These are phyloP conservation scores for Heliocidaris erythrogramma DNA, from an alignment of 35 echinoderm and acorn worm species.

Conservation along the genomic window DNA sequence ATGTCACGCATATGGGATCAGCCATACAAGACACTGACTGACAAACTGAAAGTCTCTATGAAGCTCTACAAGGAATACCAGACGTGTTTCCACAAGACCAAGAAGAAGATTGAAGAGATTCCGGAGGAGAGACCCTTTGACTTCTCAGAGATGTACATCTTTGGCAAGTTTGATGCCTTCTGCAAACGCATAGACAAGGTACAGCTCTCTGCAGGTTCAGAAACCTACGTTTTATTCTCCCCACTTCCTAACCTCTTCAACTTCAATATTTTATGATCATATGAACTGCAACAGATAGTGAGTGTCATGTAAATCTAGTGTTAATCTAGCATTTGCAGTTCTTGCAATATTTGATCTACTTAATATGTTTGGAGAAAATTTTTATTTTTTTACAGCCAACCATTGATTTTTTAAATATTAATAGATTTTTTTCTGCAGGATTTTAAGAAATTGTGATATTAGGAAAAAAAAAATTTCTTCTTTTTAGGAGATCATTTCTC, in stretches of 20 bases:
- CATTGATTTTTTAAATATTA: too few relatives aligned
- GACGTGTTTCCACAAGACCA: constrained; percentile 86
- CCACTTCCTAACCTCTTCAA: not conserved
- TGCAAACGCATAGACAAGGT: constrained; percentile 98
- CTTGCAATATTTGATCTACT: too few relatives aligned
- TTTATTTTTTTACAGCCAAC: too few relatives aligned
- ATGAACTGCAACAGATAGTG: too few relatives aligned
- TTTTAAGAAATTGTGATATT: too few relatives aligned
- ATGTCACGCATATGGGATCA: constrained; percentile 95
- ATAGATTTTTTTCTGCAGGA: too few relatives aligned
- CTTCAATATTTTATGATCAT: too few relatives aligned
- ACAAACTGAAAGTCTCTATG: constrained; percentile 71
- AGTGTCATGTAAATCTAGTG: too few relatives aligned
- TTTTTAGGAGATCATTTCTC: not conserved
- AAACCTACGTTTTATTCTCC: not conserved
- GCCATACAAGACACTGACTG: constrained; percentile 66
- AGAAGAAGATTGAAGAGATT: constrained; percentile 97
- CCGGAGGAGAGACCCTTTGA: constrained; percentile 88
- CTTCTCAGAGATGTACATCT: constrained; percentile 99
- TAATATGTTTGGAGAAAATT: too few relatives aligned
- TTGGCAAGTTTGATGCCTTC: constrained; percentile 99
- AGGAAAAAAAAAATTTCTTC: not conserved
- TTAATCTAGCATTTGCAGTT: too few relatives aligned
- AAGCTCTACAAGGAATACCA: constrained; percentile 93
- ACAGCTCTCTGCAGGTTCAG: not conserved